These are phyloP conservation scores for Microcebus ravelobensis DNA, from an alignment of 2,113 vertebrate genomes.

Conservation along the genomic window DNA sequence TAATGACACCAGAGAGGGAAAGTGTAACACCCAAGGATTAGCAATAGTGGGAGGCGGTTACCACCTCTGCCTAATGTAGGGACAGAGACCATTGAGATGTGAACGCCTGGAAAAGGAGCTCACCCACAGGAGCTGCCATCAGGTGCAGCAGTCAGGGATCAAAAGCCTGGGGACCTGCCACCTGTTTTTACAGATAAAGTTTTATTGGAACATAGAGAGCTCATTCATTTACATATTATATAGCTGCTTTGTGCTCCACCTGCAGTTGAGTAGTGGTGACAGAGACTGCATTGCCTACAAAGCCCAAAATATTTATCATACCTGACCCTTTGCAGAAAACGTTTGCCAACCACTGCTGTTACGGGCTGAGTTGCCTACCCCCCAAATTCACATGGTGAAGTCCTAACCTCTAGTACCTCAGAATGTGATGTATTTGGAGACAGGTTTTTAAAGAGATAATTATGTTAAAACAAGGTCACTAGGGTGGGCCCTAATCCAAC, in stretches of 20 bases:
- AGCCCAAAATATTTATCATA: not conserved
- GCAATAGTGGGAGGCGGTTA: not conserved
- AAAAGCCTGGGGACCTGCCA: not conserved
- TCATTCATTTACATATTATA: not conserved
- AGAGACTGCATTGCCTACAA: too few relatives aligned
- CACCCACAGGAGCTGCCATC: too few relatives aligned
- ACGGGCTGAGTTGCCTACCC: not conserved
- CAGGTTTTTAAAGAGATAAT: not conserved
- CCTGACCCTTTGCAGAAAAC: not conserved
- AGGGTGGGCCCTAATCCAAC: not conserved
- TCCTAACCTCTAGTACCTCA: not conserved
- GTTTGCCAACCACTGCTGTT: not conserved
- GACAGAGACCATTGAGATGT: not conserved
- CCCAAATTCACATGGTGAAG: not conserved
- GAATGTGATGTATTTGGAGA: not conserved
- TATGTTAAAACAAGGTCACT: not conserved
- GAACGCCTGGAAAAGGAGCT: not conserved
- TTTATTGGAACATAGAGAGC: not conserved
- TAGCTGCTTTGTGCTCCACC: not conserved
- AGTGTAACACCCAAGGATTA: not conserved
- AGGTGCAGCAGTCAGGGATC: not conserved
- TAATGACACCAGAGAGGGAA: not conserved
- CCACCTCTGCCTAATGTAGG: not conserved
- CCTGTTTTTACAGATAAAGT: not conserved
- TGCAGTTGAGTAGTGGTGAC: not conserved